Evolutionary conservation across 2,888 invertebrate species (phyloP).

Genomic region (Phortica magna): DNA sequence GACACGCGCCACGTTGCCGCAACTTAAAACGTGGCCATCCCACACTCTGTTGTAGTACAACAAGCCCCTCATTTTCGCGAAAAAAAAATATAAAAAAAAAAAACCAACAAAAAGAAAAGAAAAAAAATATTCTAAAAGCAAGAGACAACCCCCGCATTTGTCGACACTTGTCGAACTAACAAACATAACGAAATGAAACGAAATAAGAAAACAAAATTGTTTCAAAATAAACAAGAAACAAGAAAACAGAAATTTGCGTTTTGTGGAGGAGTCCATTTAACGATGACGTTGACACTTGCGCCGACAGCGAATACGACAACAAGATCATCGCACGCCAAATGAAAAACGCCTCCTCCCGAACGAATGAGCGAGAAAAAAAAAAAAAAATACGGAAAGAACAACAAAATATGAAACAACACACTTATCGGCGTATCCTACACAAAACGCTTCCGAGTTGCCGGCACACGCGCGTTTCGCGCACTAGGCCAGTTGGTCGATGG

Average conservation of each 20-base stretch:
- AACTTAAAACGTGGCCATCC: conserved; percentile 1
- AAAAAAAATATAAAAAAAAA: background rate
- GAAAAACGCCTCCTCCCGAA: conserved; percentile 5
- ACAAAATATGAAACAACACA: background rate
- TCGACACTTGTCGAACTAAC: conserved; percentile 17
- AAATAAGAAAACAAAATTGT: too few species aligned
- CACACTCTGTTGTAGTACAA: conserved; percentile 2
- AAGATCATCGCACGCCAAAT: conserved; percentile 51
- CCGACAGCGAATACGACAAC: conserved; percentile 48
- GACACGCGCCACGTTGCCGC: conserved; percentile 11
- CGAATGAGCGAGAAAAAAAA: background rate
- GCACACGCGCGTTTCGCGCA: background rate
- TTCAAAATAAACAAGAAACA: background rate
- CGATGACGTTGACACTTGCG: conserved; percentile 24
- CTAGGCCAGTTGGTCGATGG: conserved; percentile 31
- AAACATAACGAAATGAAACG: background rate
- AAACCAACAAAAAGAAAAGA: background rate
- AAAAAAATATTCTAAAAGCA: conserved; percentile 2
- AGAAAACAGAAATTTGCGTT: background rate
- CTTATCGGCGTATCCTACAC: conserved; percentile 18
- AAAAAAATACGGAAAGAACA: background rate
- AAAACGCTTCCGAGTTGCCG: conserved; percentile 14
- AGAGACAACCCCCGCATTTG: conserved; percentile 10
- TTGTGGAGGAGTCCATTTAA: conserved; percentile 30
- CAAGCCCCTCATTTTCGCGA: conserved; percentile 17